Conservation (phyloP, 2,888 invertebrate genomes). For the Oligia fasciuncula region DNA sequence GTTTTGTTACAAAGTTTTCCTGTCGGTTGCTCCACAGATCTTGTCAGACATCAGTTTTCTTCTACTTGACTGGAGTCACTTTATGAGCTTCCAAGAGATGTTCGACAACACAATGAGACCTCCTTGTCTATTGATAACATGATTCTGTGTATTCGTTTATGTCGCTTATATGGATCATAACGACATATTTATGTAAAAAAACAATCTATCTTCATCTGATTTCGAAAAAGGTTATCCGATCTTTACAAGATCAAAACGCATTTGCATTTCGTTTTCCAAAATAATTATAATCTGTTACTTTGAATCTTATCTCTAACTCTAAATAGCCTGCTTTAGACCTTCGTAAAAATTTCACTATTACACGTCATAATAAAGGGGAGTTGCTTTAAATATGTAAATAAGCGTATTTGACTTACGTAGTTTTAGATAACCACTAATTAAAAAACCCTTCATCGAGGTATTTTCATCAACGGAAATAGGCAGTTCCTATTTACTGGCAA, state of each 20-base stretch:
- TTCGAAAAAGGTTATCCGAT: constrained; percentile 1
- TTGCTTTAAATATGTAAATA: no score
- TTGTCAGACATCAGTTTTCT: constrained; percentile 50
- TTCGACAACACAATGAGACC: constrained; percentile 47
- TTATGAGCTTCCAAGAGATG: constrained; percentile 52
- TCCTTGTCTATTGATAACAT: constrained; percentile 11
- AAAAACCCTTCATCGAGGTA: background rate
- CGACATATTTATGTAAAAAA: background rate
- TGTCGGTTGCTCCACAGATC: constrained; percentile 34
- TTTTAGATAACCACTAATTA: background rate
- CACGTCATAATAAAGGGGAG: background rate
- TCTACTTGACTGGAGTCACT: constrained; percentile 52
- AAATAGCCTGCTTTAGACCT: background rate
- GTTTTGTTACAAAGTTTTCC: constrained; percentile 46
- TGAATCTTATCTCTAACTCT: background rate
- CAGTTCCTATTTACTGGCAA: background rate
- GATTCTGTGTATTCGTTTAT: constrained; percentile 6
- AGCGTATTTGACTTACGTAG: no score
- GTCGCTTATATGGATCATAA: background rate
- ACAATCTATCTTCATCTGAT: background rate
- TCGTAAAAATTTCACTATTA: background rate
- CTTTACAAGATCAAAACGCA: background rate
- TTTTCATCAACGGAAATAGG: background rate
- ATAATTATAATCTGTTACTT: background rate
- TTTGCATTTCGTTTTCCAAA: background rate